phyloP scores from a whole-genome alignment of 2,113 vertebrate genomes.

The Philantomba maxwellii region DNA sequence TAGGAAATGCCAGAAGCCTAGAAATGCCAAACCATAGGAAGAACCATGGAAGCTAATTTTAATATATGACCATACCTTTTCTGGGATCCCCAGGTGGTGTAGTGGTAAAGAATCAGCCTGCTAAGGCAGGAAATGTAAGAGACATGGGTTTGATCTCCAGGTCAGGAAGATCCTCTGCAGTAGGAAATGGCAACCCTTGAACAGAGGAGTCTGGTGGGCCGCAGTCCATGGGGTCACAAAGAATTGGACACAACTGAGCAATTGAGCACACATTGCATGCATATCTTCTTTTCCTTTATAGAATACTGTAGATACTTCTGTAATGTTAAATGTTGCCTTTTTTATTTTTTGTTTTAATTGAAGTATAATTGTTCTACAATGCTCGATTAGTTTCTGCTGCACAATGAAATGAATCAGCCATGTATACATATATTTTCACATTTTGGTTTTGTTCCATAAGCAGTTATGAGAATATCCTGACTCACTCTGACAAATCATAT shows the following conservation, averaged over 20 bases:
- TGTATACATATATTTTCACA: neutral
- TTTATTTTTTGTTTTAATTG: neutral
- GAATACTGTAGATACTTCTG: neutral
- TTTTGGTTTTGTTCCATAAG: neutral
- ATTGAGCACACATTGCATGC: neutral
- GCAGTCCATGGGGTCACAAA: neutral
- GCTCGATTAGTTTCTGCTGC: neutral
- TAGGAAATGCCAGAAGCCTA: neutral
- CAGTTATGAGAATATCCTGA: neutral
- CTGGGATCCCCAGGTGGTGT: neutral
- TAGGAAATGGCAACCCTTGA: neutral
- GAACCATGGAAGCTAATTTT: neutral
- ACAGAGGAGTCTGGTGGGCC: neutral
- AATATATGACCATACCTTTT: neutral
- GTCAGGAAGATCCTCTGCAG: neutral
- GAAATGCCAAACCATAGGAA: neutral
- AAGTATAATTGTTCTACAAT: neutral
- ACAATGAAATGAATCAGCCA: neutral
- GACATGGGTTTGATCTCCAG: fast-evolving
- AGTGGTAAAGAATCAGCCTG: neutral
- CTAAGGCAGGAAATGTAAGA: neutral
- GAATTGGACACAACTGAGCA: neutral
- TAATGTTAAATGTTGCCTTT: neutral
- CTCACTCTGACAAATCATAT: neutral
- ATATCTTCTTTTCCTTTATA: neutral